These are phyloP conservation scores for Tragulus kanchil DNA, from an alignment of 2,113 vertebrate genomes.

Conservation along the genomic window DNA sequence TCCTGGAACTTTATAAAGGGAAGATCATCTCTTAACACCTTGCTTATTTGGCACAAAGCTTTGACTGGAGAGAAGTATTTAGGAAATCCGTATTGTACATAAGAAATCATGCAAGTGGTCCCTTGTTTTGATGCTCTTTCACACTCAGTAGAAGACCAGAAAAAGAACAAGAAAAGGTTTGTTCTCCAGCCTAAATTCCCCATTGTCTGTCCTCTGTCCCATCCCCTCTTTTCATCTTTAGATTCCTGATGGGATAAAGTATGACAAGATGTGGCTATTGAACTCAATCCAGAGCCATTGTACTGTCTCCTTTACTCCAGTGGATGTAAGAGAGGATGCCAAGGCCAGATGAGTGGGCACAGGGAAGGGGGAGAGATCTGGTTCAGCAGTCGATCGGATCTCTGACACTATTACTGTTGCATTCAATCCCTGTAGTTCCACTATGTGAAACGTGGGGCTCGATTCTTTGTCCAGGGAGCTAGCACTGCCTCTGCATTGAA, in stretches of 20 bases:
- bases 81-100: neutral
- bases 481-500: conserved; percentile 87
- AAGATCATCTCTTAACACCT: neutral
- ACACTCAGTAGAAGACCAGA: neutral
- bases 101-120: neutral
- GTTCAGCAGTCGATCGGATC: neutral
- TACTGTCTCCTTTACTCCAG: conserved; percentile 86
- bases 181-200: neutral
- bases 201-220: neutral
- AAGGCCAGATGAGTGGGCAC: neutral
- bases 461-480: conserved; percentile 90
- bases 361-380: neutral
- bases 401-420: conserved; percentile 58
- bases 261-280: conserved; percentile 91
- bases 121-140: neutral
- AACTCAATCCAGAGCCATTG: conserved; percentile 88
- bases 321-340: conserved; percentile 87
- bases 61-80: neutral
- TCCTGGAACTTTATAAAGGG: neutral
- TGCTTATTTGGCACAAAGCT: neutral
- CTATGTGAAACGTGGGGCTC: conserved; percentile 83
- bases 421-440: conserved; percentile 89
- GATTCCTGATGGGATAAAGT: conserved; percentile 91
- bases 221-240: neutral
- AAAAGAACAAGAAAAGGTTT: neutral